These are phyloP conservation scores for Molothrus ater DNA, from an alignment of 2,797 vertebrate genomes.

Conservation along the genomic window DNA sequence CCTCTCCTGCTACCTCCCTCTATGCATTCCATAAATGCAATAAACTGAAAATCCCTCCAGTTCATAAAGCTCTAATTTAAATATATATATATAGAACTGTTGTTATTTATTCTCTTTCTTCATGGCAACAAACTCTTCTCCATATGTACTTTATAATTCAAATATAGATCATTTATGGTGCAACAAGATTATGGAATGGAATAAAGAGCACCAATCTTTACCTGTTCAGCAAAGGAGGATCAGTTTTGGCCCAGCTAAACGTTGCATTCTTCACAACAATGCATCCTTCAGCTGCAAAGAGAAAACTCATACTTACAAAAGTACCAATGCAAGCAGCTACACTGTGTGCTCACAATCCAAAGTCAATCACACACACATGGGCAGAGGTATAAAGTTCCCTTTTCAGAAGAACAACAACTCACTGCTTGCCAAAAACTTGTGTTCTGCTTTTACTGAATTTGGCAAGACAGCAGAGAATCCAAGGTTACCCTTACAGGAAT, in stretches of 20 bases:
- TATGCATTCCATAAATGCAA: background rate
- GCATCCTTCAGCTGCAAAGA: conserved; percentile 75
- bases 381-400: background rate
- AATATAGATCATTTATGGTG: background rate
- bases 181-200: background rate
- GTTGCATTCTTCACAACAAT: conserved; percentile 84
- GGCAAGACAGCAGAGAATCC: background rate
- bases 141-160: background rate
- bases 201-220: conserved; percentile 41
- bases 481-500: background rate
- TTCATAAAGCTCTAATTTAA: background rate
- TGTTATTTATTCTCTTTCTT: background rate
- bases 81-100: background rate
- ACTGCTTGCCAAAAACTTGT: background rate
- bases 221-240: conserved; percentile 84
- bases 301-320: background rate
- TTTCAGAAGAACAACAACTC: background rate
- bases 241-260: conserved; percentile 89
- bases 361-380: background rate
- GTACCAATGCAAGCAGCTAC: background rate
- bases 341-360: background rate
- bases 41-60: background rate
- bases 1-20: no score
- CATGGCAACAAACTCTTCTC: background rate
- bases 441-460: background rate